phyloP scores from a whole-genome alignment of 2,113 vertebrate genomes.

The Muntiacus reevesi region DNA sequence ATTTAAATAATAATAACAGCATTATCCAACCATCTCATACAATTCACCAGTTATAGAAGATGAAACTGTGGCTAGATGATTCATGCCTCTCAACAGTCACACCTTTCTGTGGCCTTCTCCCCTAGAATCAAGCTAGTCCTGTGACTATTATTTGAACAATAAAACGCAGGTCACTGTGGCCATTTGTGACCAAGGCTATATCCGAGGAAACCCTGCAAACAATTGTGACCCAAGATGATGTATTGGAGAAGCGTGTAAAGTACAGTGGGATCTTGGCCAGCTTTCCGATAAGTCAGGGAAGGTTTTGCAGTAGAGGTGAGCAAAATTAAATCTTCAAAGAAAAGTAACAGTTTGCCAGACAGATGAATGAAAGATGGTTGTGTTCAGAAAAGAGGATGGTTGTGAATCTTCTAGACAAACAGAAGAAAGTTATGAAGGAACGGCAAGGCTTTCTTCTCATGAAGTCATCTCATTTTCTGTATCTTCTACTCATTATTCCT shows the following conservation, averaged over 20 bases:
- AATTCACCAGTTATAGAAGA: neutral
- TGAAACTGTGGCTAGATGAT: neutral
- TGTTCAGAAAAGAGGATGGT: neutral
- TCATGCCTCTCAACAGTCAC: fast-evolving
- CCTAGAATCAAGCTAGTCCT: neutral
- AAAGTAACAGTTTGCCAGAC: neutral
- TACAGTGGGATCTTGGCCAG: neutral
- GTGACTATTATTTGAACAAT: neutral
- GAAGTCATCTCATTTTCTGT: neutral
- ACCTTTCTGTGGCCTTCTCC: fast-evolving
- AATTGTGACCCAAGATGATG: too few species aligned
- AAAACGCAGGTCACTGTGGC: neutral
- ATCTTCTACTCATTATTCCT: neutral
- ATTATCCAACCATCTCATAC: neutral
- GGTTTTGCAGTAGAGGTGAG: neutral
- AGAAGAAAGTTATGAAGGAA: neutral
- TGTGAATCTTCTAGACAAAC: neutral
- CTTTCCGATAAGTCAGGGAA: neutral
- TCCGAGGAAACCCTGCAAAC: neutral
- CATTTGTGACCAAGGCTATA: neutral
- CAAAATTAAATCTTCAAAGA: neutral
- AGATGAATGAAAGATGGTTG: neutral
- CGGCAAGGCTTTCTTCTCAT: neutral
- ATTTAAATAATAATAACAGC: neutral
- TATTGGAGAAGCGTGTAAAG: neutral